These are phyloP conservation scores for Euura saliciscinereae DNA, from an alignment of 1,140 invertebrate genomes.

Conservation along the genomic window DNA sequence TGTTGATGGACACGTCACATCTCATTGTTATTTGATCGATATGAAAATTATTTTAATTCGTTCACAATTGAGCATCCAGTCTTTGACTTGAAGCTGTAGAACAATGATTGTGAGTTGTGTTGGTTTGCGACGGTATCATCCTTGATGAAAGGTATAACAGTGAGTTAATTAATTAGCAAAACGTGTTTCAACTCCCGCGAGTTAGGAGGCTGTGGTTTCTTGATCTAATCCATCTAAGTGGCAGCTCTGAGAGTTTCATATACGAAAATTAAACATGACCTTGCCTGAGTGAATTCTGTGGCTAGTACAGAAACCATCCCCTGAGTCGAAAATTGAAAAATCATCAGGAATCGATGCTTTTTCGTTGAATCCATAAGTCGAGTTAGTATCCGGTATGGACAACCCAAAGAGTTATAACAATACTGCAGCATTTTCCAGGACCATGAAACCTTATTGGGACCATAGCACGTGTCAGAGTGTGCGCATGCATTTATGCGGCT, in stretches of 20 bases:
- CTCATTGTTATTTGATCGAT: no score
- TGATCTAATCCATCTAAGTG: neutral
- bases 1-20: no score
- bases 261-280: neutral
- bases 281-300: neutral
- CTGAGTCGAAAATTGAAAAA: no score
- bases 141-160: neutral
- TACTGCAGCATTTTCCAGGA: no score
- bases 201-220: neutral
- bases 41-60: neutral
- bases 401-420: no score
- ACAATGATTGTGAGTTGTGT: neutral
- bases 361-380: no score
- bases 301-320: no score
- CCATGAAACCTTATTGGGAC: no score
- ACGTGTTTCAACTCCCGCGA: neutral
- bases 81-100: neutral
- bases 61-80: neutral
- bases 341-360: no score
- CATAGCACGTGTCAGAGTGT: no score
- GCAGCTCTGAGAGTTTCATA: neutral
- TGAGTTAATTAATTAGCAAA: conserved; percentile 7
- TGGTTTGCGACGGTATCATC: neutral
- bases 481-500: no score
- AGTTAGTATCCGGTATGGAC: no score